Base-by-base conservation (phyloP, 2,888 invertebrate species). In the Globia sparganii region DNA sequence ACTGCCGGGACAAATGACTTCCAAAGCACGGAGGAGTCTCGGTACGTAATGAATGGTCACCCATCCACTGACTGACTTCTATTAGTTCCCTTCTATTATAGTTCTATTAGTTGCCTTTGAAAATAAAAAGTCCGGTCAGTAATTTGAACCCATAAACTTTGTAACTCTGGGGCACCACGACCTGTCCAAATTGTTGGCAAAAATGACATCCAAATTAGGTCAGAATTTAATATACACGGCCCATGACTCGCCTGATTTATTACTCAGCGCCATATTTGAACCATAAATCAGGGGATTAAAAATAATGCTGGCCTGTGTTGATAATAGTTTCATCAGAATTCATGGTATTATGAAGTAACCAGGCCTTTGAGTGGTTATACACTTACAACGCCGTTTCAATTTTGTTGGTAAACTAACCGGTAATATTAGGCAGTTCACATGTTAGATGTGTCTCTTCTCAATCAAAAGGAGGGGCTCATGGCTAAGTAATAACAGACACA, bases 261-360 rank as follows among this genome's bases (percentile, higher is more conserved):
- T 40, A 21, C 64, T 1, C 46, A 74, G 49, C 66, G 72, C 80
- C 85, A 85, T 80, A 81, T 78, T 83, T 58, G 34, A 62, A 31
- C 61, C 28, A 85, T 85, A 85, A 85, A 85, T 85, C 76, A 83
- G 43, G 15, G 81, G 58, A 81, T 85, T 85, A 80, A 83, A 85
- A 85, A 77, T 85, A 71, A 75, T 75, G 31, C 72, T 62, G 49
- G 21, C 3, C 25, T 59, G 34, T 73, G 80, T 77, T 76, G 61
- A 68, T n/a, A 77, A n/a, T 65, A 74, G 67, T 64, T 74, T 56
- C 59, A 75, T 62, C 68, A 75, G n/a, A 64, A 72, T 75, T 61
- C 67, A 53, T 58, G 53, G 34, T 11, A 46, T 58, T 80, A 69
- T 75, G 61, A 53, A 37, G 69, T 46, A 31, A 58, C 40, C n/a